phyloP scores from a whole-genome alignment of 2,888 invertebrate species.

The Tenthredo amoena region DNA sequence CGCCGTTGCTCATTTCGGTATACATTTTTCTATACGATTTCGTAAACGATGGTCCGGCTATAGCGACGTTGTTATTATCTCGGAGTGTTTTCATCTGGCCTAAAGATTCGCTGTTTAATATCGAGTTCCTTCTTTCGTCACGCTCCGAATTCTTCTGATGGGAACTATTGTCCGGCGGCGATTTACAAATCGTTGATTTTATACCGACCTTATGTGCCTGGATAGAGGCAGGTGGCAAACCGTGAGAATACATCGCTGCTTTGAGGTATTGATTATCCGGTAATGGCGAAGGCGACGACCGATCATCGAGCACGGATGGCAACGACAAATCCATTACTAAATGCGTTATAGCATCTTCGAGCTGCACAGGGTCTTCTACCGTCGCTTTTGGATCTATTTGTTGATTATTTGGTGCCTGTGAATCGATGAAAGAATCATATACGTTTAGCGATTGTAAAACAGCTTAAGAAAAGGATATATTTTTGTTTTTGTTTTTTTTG shows the following conservation, averaged over 20 bases:
- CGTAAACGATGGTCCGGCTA: slow-evolving; percentile 4
- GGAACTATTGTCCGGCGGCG: background rate
- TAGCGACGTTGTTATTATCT: background rate
- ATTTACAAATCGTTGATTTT: slow-evolving; percentile 61
- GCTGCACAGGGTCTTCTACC: slow-evolving; percentile 85
- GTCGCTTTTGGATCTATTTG: slow-evolving; percentile 75
- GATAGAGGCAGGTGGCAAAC: slow-evolving; percentile 71
- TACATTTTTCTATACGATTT: background rate
- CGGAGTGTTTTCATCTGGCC: background rate
- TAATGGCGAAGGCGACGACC: slow-evolving; percentile 63
- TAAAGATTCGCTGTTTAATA: background rate
- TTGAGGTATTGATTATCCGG: slow-evolving; percentile 73
- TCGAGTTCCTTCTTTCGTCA: background rate
- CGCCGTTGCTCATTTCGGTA: background rate
- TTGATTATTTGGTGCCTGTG: slow-evolving; percentile 58
- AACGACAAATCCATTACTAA: slow-evolving; percentile 81
- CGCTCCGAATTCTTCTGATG: too few species aligned
- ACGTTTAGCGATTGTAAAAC: background rate
- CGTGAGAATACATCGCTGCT: slow-evolving; percentile 72
- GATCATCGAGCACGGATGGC: slow-evolving; percentile 73
- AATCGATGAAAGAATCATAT: background rate
- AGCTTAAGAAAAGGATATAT: background rate
- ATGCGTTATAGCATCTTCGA: slow-evolving; percentile 87
- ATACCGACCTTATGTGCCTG: slow-evolving; percentile 72
- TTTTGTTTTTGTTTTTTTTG: too few species aligned